These are phyloP conservation scores for Accipiter cooperii DNA, from an alignment of 2,113 vertebrate species.

Conservation along the genomic window DNA sequence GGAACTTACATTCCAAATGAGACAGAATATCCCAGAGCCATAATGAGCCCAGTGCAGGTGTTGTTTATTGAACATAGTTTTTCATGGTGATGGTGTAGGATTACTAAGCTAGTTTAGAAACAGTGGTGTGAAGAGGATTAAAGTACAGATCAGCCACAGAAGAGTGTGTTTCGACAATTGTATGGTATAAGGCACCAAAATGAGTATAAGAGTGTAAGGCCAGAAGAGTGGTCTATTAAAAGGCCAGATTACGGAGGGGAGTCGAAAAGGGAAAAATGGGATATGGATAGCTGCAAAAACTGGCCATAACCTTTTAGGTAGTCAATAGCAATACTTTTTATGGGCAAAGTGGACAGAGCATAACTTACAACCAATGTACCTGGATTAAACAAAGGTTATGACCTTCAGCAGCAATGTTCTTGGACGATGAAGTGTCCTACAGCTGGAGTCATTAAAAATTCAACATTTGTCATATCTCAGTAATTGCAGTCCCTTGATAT, in stretches of 20 bases:
- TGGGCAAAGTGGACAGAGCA: background rate
- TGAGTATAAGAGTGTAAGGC: background rate
- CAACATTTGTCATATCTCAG: constrained; percentile 23
- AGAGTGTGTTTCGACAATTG: rapidly evolving
- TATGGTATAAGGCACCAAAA: background rate
- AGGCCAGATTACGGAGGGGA: background rate
- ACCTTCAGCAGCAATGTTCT: background rate
- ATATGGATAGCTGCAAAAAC: background rate
- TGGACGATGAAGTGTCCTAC: background rate
- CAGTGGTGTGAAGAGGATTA: background rate
- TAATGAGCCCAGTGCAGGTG: rapidly evolving
- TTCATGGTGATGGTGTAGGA: background rate
- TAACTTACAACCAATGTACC: background rate
- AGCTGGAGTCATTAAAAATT: constrained; percentile 43
- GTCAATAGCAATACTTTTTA: background rate
- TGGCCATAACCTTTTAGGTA: background rate
- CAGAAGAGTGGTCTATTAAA: background rate
- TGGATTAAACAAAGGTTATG: background rate
- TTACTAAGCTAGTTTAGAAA: background rate
- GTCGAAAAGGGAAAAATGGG: background rate
- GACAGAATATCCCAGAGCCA: background rate
- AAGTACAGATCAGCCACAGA: background rate
- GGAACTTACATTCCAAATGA: background rate
- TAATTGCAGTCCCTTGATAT: constrained; percentile 22
- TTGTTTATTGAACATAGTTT: background rate